Conservation (phyloP, 2,888 invertebrate species). For the Harpalus rufipes region DNA sequence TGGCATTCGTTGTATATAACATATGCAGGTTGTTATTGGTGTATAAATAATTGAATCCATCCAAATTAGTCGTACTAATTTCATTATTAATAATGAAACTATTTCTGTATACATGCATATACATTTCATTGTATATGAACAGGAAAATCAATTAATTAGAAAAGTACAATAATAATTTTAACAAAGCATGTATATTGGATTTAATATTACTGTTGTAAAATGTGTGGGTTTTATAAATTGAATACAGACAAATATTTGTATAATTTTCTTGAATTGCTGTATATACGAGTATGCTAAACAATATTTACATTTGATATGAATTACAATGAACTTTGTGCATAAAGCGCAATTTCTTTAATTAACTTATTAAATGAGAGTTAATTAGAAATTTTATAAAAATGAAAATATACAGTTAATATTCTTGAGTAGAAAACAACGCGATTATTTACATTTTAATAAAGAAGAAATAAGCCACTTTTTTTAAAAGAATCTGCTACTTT, state of each 20-base stretch:
- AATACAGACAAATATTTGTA: too few species aligned
- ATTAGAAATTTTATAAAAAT: conserved; percentile 3
- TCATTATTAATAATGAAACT: conserved; percentile 4
- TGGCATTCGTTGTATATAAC: neutral
- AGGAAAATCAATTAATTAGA: too few species aligned
- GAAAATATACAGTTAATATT: neutral
- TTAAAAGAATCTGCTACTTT: too few species aligned
- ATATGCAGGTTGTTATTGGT: neutral
- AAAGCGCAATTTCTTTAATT: neutral
- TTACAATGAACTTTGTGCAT: neutral
- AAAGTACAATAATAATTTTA: too few species aligned
- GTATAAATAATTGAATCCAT: neutral
- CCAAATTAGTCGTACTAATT: neutral
- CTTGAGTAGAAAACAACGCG: neutral
- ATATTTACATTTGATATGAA: neutral
- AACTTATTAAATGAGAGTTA: neutral
- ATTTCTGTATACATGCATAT: neutral
- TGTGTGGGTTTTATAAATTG: too few species aligned
- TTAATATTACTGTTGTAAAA: too few species aligned
- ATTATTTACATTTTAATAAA: neutral
- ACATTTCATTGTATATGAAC: neutral
- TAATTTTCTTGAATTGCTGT: too few species aligned
- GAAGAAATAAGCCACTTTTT: too few species aligned
- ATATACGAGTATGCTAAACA: neutral
- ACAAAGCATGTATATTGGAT: too few species aligned